Conservation (phyloP, 2,113 vertebrate species). For the Hucho hucho region DNA sequence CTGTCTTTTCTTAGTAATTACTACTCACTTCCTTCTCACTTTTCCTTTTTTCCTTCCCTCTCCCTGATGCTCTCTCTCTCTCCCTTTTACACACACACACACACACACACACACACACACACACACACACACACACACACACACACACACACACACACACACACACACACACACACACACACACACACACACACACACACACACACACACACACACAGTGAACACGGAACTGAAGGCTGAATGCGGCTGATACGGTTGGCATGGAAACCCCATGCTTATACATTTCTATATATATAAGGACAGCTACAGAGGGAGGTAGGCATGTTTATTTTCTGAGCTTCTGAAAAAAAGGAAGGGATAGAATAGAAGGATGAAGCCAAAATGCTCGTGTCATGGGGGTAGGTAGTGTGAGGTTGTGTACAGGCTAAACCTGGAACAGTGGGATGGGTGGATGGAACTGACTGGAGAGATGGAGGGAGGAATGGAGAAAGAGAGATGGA, state of each 20-base stretch:
- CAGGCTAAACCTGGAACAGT: conserved; percentile 5
- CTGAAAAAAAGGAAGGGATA: conserved; percentile 11
- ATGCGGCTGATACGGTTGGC: conserved; percentile 61
- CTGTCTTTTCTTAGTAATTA: conserved; percentile 56
- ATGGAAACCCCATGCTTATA: conserved; percentile 74
- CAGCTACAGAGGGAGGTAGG: conserved; percentile 22
- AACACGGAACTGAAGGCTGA: conserved; percentile 44
- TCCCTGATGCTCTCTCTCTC: conserved; percentile 23
- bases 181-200: too few species aligned
- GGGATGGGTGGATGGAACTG: conserved; percentile 5
- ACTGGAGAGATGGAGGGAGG: not conserved
- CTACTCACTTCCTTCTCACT: conserved; percentile 19
- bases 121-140: conserved; percentile 22
- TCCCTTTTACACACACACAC: conserved; percentile 19
- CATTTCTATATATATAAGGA: conserved; percentile 59
- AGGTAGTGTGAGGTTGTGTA: not conserved
- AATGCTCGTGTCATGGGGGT: not conserved
- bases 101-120: conserved; percentile 14
- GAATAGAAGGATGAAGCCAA: conserved; percentile 21
- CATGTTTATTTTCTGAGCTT: not conserved
- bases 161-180: too few species aligned
- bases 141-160: too few species aligned
- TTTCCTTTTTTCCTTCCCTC: conserved; percentile 34
- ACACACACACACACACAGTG: conserved; percentile 2
- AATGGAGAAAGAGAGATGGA: not conserved